Percentiles rank a stretch among this genome's conserved stretches.
Evolutionary conservation across 2,888 invertebrate species (phyloP).

Genomic region (Plagodis dolabraria): DNA sequence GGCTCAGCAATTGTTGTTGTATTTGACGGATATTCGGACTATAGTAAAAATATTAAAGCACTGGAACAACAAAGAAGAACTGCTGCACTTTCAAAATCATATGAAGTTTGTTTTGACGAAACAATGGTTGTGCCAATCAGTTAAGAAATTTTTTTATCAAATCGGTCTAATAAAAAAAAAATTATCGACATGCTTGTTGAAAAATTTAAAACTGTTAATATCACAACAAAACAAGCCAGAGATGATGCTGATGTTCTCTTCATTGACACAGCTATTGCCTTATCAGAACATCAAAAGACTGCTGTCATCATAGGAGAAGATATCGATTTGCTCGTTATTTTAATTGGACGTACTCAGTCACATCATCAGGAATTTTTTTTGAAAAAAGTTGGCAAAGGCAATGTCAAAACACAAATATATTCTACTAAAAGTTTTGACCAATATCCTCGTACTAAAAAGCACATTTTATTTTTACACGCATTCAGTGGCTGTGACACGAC

Average conservation of each 20-base stretch:
- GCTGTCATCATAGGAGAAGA: slow-evolving; percentile 54
- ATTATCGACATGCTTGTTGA: slow-evolving; percentile 50
- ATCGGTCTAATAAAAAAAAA: slow-evolving; percentile 38
- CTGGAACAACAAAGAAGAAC: slow-evolving; percentile 46
- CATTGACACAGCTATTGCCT: slow-evolving; percentile 52
- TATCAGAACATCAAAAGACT: slow-evolving; percentile 41
- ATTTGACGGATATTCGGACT: slow-evolving; percentile 53
- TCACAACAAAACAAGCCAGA: slow-evolving; percentile 54
- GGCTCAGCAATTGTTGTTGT: slow-evolving; percentile 44
- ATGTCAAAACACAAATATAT: slow-evolving; percentile 52
- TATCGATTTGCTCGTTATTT: slow-evolving; percentile 55
- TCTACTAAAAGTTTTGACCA: slow-evolving; percentile 52
- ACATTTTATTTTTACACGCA: slow-evolving; percentile 44
- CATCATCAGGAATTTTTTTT: slow-evolving; percentile 48
- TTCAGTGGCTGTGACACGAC: slow-evolving; percentile 45
- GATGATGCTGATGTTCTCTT: slow-evolving; percentile 60
- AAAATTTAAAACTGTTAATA: slow-evolving; percentile 53
- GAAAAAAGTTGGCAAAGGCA: slow-evolving; percentile 56
- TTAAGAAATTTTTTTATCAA: slow-evolving; percentile 20
- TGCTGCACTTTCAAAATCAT: slow-evolving; percentile 53
- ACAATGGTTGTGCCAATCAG: slow-evolving; percentile 41
- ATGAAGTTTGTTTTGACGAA: slow-evolving; percentile 55
- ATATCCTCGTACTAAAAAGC: slow-evolving; percentile 44
- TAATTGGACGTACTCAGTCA: slow-evolving; percentile 52
- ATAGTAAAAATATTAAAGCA: slow-evolving; percentile 41